Percentiles rank a stretch among this genome's conserved stretches.
Conservation (phyloP, 2,797 vertebrate genomes). For the Apogon talboti region DNA sequence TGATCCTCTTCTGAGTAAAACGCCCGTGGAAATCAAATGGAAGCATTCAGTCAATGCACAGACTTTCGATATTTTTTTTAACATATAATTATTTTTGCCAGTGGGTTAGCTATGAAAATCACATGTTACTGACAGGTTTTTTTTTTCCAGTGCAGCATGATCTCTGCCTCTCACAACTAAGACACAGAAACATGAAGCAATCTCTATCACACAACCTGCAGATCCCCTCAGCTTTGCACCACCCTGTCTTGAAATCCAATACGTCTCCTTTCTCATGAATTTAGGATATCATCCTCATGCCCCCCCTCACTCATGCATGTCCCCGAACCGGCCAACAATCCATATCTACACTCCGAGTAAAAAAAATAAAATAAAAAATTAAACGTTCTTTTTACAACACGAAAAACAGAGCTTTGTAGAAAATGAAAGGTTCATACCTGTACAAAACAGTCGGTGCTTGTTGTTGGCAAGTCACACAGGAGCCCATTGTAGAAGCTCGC, state of each 20-base stretch:
- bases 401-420: background rate
- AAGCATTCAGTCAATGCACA: too few species aligned
- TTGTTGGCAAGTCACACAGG: conserved; percentile 76
- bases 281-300: conserved; percentile 52
- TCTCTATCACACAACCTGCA: conserved; percentile 65
- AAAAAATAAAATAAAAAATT: conserved; percentile 9
- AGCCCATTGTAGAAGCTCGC: conserved; percentile 80
- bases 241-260: conserved; percentile 72
- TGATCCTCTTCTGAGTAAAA: too few species aligned
- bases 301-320: conserved; percentile 20
- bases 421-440: conserved; percentile 85
- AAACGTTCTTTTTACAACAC: conserved; percentile 10
- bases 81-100: background rate
- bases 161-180: conserved; percentile 59
- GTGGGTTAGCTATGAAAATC: background rate
- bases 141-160: conserved; percentile 33
- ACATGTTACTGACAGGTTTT: background rate
- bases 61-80: too few species aligned
- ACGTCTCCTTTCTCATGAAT: conserved; percentile 65
- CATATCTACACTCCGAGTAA: background rate
- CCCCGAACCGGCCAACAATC: conserved; percentile 21
- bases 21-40: too few species aligned
- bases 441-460: conserved; percentile 72
- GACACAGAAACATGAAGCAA: conserved; percentile 59
- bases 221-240: conserved; percentile 68